Evolutionary conservation across 2,797 vertebrate genomes (phyloP), one percentile per base, ranked within the genome.

Genomic region (Sebastes nivosus): DNA sequence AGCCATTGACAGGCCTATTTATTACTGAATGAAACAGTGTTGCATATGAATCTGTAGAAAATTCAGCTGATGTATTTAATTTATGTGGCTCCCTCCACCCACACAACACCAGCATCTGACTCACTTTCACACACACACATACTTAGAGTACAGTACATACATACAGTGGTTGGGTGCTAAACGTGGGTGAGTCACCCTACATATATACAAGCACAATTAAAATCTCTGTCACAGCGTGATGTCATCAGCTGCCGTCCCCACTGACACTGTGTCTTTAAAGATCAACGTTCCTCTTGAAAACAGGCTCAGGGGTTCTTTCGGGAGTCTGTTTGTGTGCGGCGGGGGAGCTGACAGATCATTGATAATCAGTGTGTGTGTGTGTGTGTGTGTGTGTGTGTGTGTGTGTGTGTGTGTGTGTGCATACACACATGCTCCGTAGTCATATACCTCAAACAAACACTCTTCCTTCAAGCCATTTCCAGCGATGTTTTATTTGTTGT

Each of bases 401-500:
- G 71, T 75, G 46, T 88, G 58, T 55, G 73, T 20, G 73, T 42
- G 75, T 54, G 66, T 32, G 68, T 75, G 73, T 67, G 63, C 73
- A 11, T 36, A 29, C 66, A 78, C 69, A 65, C 5, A 8, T 63
- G 71, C 75, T 79, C 75, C 13, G 77, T 50, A 80, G 79, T 83
- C 80, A 81, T 59, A 77, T 55, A 85, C 82, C 89, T 91, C 79
- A 92, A 85, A 91, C 79, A 78, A 84, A 81, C 72, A 30, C 42
- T 72, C 67, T 79, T 54, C 77, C 82, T 83, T 73, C 61, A 34
- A 90, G 87, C 73, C 63, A 72, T 77, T 83, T 81, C 30, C 52
- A 82, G 58, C 50, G 46, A 32, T 52, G 64, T 81, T 78, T 80
- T 81, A 42, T 89, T 86, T 90, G 74, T 87, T 83, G 63, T 79